Conservation (phyloP, 2,113 vertebrate genomes). For the Lamprotornis superbus region DNA sequence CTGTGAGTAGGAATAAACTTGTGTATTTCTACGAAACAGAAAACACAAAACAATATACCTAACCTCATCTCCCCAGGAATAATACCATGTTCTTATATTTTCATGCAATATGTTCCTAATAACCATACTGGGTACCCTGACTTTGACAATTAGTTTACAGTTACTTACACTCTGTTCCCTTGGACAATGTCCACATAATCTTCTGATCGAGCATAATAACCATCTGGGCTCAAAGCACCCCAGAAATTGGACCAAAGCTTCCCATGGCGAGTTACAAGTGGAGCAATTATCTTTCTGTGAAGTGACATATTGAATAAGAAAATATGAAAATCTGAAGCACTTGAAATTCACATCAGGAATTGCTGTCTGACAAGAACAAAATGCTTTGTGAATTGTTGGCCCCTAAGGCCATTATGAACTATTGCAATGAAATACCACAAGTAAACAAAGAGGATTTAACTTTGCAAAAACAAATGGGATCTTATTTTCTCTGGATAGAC, state of each 20-base stretch:
- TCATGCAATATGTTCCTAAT: neutral
- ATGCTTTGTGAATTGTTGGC: neutral
- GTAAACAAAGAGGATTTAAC: neutral
- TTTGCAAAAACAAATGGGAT: neutral
- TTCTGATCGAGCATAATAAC: constrained; percentile 95
- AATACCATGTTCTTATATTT: neutral
- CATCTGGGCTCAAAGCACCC: constrained; percentile 94
- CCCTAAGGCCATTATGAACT: rapidly evolving
- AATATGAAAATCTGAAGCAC: neutral
- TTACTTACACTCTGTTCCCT: constrained; percentile 91
- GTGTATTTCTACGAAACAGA: neutral
- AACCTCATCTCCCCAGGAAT: neutral
- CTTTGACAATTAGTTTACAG: neutral
- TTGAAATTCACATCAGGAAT: neutral
- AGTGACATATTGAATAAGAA: neutral
- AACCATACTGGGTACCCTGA: neutral
- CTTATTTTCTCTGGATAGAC: neutral
- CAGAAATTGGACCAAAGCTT: constrained; percentile 99
- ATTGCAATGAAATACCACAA: neutral
- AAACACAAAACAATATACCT: neutral
- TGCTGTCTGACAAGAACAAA: neutral
- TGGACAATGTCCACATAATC: constrained; percentile 98
- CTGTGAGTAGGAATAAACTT: neutral
- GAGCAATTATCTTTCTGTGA: constrained; percentile 91
- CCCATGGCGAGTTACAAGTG: constrained; percentile 90